These are phyloP conservation scores for Andrena trimmerana DNA, from an alignment of 2,888 invertebrate species.

Conservation along the genomic window DNA sequence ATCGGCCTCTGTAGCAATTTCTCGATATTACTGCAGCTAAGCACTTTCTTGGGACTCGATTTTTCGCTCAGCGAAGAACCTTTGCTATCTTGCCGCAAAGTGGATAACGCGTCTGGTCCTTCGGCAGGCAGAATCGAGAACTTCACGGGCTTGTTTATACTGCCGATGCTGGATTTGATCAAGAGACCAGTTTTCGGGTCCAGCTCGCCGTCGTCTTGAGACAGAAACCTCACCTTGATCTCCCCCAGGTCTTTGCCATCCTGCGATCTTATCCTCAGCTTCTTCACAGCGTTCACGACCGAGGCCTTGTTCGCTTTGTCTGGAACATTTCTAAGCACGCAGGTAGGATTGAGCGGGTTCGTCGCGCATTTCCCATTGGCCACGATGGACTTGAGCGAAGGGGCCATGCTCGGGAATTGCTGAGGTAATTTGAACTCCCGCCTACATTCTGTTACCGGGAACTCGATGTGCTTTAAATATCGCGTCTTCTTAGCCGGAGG, in stretches of 20 bases:
- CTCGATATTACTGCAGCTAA: background rate
- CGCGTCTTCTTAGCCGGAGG: slow-evolving; percentile 1
- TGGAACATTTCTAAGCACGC: background rate
- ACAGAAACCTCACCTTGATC: slow-evolving; percentile 72
- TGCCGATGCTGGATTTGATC: slow-evolving; percentile 27
- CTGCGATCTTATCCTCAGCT: slow-evolving; percentile 74
- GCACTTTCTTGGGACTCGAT: background rate
- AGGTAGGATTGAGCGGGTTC: background rate
- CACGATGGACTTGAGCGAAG: background rate
- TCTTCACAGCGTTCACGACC: slow-evolving; percentile 56
- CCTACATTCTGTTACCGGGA: slow-evolving; percentile 37
- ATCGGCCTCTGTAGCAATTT: background rate
- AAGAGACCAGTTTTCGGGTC: slow-evolving; percentile 65
- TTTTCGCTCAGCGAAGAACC: too few species aligned
- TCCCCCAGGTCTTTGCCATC: slow-evolving; percentile 80
- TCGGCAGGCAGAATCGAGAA: background rate
- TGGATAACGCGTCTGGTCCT: background rate
- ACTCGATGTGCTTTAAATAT: background rate
- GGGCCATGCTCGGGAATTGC: slow-evolving; percentile 74
- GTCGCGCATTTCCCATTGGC: slow-evolving; percentile 9
- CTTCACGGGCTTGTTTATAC: background rate
- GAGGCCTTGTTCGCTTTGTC: background rate
- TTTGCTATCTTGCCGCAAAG: too few species aligned
- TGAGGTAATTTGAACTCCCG: slow-evolving; percentile 75
- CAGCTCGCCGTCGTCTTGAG: slow-evolving; percentile 34